These are phyloP conservation scores for Boleophthalmus pectinirostris DNA, from an alignment of 2,113 vertebrate genomes.

Conservation along the genomic window DNA sequence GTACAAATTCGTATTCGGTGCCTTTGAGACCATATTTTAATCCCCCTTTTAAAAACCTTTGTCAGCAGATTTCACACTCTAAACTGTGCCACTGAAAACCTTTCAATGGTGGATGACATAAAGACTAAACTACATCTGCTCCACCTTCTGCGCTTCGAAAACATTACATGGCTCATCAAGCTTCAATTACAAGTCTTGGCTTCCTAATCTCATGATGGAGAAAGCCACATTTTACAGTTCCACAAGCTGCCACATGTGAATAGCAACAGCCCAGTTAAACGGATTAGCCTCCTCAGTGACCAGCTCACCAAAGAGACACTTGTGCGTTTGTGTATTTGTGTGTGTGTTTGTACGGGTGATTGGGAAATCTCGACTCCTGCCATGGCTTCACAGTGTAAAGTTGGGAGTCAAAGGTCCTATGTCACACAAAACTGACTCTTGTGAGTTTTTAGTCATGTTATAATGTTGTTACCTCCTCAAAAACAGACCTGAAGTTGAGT, in stretches of 20 bases:
- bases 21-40: not conserved
- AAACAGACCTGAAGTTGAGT: too few species aligned
- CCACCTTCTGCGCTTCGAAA: constrained; percentile 22
- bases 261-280: constrained; percentile 31
- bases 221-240: constrained; percentile 19
- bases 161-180: constrained; percentile 40
- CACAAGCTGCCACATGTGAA: constrained; percentile 19
- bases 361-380: constrained; percentile 36
- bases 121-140: constrained; percentile 26
- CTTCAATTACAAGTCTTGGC: constrained; percentile 46
- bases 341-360: constrained; percentile 17
- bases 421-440: too few species aligned
- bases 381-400: constrained; percentile 45
- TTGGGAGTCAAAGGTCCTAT: constrained; percentile 30
- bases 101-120: constrained; percentile 24
- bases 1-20: too few species aligned
- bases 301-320: constrained; percentile 26
- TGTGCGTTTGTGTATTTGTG: not conserved
- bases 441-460: too few species aligned
- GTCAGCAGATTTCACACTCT: constrained; percentile 1
- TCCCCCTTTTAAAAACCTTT: not conserved
- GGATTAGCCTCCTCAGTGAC: constrained; percentile 47
- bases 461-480: too few species aligned
- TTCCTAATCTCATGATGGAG: constrained; percentile 41
- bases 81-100: not conserved